Evolutionary conservation across 2,113 vertebrate species (phyloP), one percentile per base, ranked within the genome.

Genomic region (Fulica atra): DNA sequence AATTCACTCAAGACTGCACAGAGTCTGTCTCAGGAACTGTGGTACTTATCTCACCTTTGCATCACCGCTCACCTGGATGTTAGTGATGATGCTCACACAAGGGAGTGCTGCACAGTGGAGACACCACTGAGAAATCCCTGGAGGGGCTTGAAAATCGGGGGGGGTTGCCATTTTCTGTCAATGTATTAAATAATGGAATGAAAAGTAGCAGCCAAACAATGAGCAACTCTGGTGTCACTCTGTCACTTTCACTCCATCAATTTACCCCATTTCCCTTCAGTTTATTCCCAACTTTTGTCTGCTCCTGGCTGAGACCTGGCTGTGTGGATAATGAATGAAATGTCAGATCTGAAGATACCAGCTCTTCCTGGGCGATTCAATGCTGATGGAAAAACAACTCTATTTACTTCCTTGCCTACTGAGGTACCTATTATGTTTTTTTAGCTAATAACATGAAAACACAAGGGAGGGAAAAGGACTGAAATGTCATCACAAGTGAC

Each of bases 21-120:
- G 13, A 3, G 26, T 1, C 2, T 7, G 3, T 25, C 86, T 44
- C 8, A 0, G 59, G 50, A 28, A 2, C 0, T 0, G 7, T 9
- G 61, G n/a, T 16, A 11, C 28, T 29, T 5, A 46, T 31, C 48
- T 51, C 57, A 23, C 1, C 28, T 25, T 23, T 15, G 42, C 28
- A 1, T 18, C 38, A 11, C 10, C 16, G 64, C 54, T 20, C 9
- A 0, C 56, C 1, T 0, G 13, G 31, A 8, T 11, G 38, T 16
- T 1, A 29, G 36, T 2, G 4, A 60, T 46, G 3, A 10, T 16
- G 36, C 68, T 76, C 9, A 10, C 3, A 0, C 46, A 3, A 20
- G 33, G 1, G 21, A 40, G 48, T 1, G 42, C 66, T 33, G 38
- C 4, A 2, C 42, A 7, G 54, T 1, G 28, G 33, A 36, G 1